Conservation (phyloP, 2,113 vertebrate genomes). For the Thunnus thynnus region DNA sequence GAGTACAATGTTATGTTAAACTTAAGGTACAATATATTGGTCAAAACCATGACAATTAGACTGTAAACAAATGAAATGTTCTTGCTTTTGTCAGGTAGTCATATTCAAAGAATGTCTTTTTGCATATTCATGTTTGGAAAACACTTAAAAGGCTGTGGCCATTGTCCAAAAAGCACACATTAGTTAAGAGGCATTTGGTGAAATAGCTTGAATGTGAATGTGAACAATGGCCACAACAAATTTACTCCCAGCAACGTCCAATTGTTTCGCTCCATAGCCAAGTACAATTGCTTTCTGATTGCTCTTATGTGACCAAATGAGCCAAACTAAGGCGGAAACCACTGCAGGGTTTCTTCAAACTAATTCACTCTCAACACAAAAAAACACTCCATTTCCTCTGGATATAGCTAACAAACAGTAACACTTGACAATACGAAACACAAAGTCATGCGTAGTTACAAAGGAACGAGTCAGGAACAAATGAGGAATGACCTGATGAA, state of each 20-base stretch:
- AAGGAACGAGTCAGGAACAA: no score
- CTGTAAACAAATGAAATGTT: background rate
- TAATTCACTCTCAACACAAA: slow-evolving; percentile 45
- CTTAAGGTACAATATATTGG: no score
- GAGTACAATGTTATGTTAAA: no score
- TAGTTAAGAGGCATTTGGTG: slow-evolving; percentile 6
- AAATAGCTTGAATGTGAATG: slow-evolving; percentile 38
- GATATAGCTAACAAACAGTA: slow-evolving; percentile 5
- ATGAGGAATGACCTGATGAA: no score
- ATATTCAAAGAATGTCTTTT: background rate
- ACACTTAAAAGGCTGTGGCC: slow-evolving; percentile 10
- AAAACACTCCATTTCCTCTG: background rate
- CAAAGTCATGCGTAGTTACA: no score
- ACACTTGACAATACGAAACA: no score
- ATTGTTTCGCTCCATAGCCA: slow-evolving; percentile 35
- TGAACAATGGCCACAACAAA: slow-evolving; percentile 45
- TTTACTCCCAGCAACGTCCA: slow-evolving; percentile 29
- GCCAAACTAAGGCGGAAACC: slow-evolving; percentile 34
- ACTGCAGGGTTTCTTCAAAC: slow-evolving; percentile 55
- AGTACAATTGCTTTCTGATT: slow-evolving; percentile 62
- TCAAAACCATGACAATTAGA: background rate
- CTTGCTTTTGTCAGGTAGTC: background rate
- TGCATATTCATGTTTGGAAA: slow-evolving; percentile 23
- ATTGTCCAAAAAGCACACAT: slow-evolving; percentile 11
- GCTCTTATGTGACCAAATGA: slow-evolving; percentile 52